Evolutionary conservation across 2,113 vertebrate genomes (phyloP), one percentile per base, ranked within the genome.

Genomic region (Holacanthus passer): DNA sequence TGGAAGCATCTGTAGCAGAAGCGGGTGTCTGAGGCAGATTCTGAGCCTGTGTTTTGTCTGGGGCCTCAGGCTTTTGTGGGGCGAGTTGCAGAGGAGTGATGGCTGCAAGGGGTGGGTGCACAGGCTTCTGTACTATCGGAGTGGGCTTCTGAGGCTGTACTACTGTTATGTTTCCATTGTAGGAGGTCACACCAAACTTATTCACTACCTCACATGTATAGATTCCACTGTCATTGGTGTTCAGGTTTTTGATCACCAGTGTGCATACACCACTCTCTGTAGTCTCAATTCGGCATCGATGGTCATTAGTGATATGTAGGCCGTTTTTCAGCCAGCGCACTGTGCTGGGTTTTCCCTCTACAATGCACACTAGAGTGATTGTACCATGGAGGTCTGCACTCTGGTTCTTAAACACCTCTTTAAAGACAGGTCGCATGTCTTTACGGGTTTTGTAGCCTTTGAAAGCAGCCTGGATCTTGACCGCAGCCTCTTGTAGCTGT

Each of bases 381-480:
- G 90, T 95, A 12, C 95, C 94, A 0, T 96, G 94, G 48, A 94
- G 87, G 22, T 96, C 95, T 6, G 93, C 95, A 1, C 81, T 93
- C 19, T 96, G 96, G 81, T 97, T 96, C 80, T 95, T 96, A 77
- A 99, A 99, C 0, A 96, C 96, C 70, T 96, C 95, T 0, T 91
- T 94, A 58, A 99, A 97, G 12, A 94, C 77, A 0, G 97, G 98
- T 13, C 95, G 96, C 90, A 99, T 96, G 76, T 97, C 97, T 86
- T 96, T 98, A 22, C 97, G 94, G 7, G 96, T 93, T 92, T 97
- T 97, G 79, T 96, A 99, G 47, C 97, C 97, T 87, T 99, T 98
- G 85, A 99, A 99, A 7, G 97, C 97, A 0, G 97, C 97, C 90
- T 99, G 98, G 82, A 99, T 99, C 91, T 97, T 98, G 74, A 97